Evolutionary conservation across 1,140 invertebrate genomes (phyloP).

Genomic region (Drosophila murphyi): DNA sequence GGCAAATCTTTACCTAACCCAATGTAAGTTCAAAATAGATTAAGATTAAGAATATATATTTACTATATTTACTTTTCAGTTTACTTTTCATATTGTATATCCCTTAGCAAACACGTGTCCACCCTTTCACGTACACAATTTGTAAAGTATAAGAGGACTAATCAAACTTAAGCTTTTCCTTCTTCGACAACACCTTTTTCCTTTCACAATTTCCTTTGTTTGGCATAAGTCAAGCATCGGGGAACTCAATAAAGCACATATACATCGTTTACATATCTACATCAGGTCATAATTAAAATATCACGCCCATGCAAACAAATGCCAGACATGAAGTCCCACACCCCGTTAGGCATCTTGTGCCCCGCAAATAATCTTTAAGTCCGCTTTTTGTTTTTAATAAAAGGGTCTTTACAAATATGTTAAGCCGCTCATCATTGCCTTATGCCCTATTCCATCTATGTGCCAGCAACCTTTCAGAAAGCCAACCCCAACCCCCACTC

Average conservation of each 20-base stretch:
- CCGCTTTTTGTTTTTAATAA: slow-evolving; percentile 67
- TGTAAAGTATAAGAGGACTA: slow-evolving; percentile 3
- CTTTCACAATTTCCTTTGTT: slow-evolving; percentile 3
- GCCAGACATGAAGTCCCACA: slow-evolving; percentile 10
- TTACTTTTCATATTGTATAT: neutral
- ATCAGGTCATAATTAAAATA: slow-evolving; percentile 77
- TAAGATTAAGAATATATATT: too few species aligned
- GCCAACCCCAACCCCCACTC: neutral
- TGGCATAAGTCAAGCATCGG: slow-evolving; percentile 63
- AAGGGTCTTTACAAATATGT: slow-evolving; percentile 77
- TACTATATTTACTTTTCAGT: neutral
- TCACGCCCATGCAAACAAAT: slow-evolving; percentile 75
- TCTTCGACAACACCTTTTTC: slow-evolving; percentile 7
- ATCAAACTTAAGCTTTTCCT: slow-evolving; percentile 24
- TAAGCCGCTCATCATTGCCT: slow-evolving; percentile 78
- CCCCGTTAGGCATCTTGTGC: neutral
- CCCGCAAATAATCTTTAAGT: slow-evolving; percentile 74
- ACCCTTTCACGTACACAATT: neutral
- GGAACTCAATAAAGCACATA: slow-evolving; percentile 63
- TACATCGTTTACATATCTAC: slow-evolving; percentile 55
- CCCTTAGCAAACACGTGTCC: neutral
- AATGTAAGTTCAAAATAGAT: too few species aligned
- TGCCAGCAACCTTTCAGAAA: slow-evolving; percentile 17
- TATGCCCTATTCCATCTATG: slow-evolving; percentile 23
- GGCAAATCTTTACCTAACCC: too few species aligned